These are phyloP conservation scores for Dynastes hyllus DNA, from an alignment of 2,888 invertebrate genomes.

Conservation along the genomic window DNA sequence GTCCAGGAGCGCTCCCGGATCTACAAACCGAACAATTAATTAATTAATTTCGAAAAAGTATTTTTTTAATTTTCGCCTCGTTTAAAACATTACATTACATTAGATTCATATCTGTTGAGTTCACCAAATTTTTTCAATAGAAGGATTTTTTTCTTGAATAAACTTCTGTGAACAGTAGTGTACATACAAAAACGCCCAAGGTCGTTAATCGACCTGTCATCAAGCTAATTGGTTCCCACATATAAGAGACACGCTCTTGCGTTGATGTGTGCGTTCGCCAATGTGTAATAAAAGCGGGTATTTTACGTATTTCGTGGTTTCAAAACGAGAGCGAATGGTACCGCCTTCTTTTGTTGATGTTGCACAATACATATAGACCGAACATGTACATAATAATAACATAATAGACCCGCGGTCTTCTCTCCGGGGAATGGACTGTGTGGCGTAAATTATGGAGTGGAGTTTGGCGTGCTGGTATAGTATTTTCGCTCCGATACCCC, in stretches of 20 bases:
- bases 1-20: no score
- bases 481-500: neutral
- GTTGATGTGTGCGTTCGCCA: neutral
- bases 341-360: no score
- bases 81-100: no score
- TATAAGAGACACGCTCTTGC: neutral
- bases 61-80: no score
- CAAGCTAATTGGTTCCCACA: constrained; percentile 43
- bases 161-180: no score
- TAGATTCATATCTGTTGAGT: no score
- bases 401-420: constrained; percentile 23
- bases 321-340: neutral
- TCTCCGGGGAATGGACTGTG: constrained; percentile 18
- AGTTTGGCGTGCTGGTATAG: constrained; percentile 18
- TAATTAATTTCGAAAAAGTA: no score
- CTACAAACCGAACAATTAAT: no score
- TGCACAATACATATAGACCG: neutral
- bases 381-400: constrained; percentile 9
- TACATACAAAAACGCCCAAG: constrained; percentile 14
- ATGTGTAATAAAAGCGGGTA: neutral
- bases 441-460: constrained; percentile 28
- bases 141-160: no score
- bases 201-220: constrained; percentile 51
- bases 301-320: constrained; percentile 6
- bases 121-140: no score